A percentile compares a stretch with the other conserved stretches of the same genome.
phyloP scores from a whole-genome alignment of 2,113 vertebrate genomes.

The Onychostoma macrolepis region DNA sequence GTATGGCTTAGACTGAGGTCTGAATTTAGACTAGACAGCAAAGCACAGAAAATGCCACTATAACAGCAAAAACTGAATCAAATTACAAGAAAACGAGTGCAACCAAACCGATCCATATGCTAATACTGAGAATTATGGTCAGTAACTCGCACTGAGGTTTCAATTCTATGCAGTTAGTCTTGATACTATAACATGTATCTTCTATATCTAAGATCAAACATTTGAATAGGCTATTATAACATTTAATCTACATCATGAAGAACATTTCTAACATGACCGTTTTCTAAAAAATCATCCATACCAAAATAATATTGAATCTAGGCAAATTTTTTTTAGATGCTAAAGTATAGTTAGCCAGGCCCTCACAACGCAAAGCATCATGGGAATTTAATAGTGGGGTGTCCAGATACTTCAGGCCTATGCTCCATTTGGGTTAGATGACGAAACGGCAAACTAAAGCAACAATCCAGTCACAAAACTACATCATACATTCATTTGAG shows the following conservation, averaged over 20 bases:
- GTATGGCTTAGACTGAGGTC: conserved; percentile 39
- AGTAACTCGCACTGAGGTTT: conserved; percentile 22
- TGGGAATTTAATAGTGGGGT: neutral
- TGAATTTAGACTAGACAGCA: conserved; percentile 8
- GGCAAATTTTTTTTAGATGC: neutral
- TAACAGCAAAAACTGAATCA: neutral
- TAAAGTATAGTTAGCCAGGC: neutral
- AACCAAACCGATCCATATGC: neutral
- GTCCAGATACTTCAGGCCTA: neutral
- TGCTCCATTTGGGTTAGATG: neutral
- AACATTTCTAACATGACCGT: neutral
- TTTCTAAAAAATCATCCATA: neutral
- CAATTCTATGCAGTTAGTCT: neutral
- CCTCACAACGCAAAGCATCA: neutral
- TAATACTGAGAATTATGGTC: neutral
- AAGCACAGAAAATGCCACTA: neutral
- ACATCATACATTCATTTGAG: conserved; percentile 32
- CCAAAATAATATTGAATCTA: neutral
- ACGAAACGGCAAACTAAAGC: neutral
- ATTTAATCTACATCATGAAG: neutral
- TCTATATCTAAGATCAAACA: conserved; percentile 6
- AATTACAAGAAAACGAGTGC: conserved; percentile 10
- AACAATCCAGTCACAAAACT: conserved; percentile 29
- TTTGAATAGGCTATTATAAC: neutral
- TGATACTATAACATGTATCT: conserved; percentile 1